Evolutionary conservation across 2,888 invertebrate genomes (phyloP).

Genomic region (Labia minor): DNA sequence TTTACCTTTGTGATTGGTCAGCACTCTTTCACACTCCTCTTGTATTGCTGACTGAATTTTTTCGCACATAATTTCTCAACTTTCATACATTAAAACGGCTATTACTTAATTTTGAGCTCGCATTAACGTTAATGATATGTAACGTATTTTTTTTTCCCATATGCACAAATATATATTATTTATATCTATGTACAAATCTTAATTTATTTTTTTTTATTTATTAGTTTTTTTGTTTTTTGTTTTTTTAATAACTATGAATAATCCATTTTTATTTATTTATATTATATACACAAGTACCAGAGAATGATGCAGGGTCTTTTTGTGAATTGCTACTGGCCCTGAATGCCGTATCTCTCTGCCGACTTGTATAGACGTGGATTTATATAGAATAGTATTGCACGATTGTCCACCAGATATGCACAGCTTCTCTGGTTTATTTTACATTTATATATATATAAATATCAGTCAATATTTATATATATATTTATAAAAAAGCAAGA

Average conservation of each 20-base stretch:
- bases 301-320: neutral
- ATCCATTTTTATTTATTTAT: neutral
- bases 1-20: neutral
- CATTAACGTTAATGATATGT: neutral
- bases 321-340: neutral
- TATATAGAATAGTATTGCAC: neutral
- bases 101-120: neutral
- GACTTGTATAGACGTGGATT: neutral
- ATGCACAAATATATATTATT: neutral
- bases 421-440: neutral
- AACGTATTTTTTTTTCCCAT: neutral
- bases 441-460: neutral
- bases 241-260: neutral
- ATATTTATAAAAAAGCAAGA: neutral
- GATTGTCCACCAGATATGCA: neutral
- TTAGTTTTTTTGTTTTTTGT: too few species aligned
- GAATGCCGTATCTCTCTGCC: neutral
- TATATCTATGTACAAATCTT: neutral
- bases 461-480: too few species aligned
- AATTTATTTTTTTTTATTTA: neutral
- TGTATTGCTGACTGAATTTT: neutral
- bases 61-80: neutral
- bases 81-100: neutral
- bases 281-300: neutral
- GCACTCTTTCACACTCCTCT: neutral